phyloP scores from a whole-genome alignment of 2,113 vertebrate species.

The Chlorodrepanis virens region DNA sequence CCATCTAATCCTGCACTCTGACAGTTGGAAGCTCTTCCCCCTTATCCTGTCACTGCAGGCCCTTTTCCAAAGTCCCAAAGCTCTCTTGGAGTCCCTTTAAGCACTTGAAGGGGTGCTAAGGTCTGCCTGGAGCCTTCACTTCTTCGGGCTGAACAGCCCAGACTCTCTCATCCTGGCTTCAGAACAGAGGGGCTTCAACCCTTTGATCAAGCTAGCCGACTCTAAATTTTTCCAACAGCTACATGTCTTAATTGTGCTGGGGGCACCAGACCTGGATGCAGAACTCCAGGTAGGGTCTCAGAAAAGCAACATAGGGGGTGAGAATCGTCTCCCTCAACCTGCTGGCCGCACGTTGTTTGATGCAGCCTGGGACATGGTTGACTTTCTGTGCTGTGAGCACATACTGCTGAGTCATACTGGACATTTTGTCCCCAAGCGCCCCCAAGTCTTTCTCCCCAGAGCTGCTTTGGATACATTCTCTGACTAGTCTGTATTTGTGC shows the following conservation, averaged over 20 bases:
- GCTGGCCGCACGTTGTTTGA: background rate
- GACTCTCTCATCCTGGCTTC: background rate
- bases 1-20: background rate
- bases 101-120: background rate
- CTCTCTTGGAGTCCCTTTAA: background rate
- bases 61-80: background rate
- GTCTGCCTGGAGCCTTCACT: background rate
- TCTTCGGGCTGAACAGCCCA: background rate
- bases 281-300: background rate
- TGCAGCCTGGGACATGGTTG: background rate
- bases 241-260: background rate
- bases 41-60: background rate
- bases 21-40: background rate
- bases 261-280: background rate
- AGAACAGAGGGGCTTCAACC: background rate
- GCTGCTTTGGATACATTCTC: background rate
- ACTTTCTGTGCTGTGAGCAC: background rate
- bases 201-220: background rate
- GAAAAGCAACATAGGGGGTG: background rate
- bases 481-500: background rate
- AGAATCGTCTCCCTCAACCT: background rate
- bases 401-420: background rate
- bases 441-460: background rate
- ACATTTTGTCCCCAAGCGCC: background rate
- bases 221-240: background rate